Base-by-base conservation (phyloP, 1,140 invertebrate species). In the Leucophenga varia region DNA sequence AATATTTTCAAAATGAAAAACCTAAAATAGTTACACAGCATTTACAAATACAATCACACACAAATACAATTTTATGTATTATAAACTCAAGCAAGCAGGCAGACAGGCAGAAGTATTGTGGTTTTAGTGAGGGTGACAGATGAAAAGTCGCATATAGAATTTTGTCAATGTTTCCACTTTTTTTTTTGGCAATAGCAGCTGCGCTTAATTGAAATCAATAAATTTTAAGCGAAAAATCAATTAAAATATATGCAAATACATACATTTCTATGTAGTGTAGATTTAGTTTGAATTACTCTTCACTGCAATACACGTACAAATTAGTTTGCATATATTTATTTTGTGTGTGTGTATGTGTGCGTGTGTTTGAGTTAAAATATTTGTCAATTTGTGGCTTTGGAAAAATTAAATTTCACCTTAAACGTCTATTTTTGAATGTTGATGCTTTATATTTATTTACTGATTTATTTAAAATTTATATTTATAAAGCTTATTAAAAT, bases 141-240 rank as follows among this genome's bases (percentile, higher is more conserved):
- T n/a, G n/a, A n/a, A n/a, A n/a, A n/a, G n/a, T n/a, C n/a, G n/a
- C n/a, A n/a, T n/a, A n/a, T n/a, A n/a, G n/a, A n/a, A n/a, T n/a
- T n/a, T n/a, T n/a, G n/a, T n/a, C n/a, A n/a, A n/a, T n/a, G n/a
- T n/a, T n/a, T n/a, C n/a, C n/a, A n/a, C n/a, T n/a, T n/a, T n/a
- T n/a, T n/a, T n/a, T n/a, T n/a, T n/a, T n/a, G n/a, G 22, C 22
- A 10, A 6, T 10, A 25, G 22, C 22, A 6, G 22, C 67, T 63
- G 67, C 61, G 54, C 52, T 59, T 63, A 63, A 67, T 67, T 68
- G 59, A 67, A 63, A 67, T 67, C 63, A 67, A 67, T 67, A 67
- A 67, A 67, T 67, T 67, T 49, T 52, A 63, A 59, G 63, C 54
- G n/a, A n/a, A n/a, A 55, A 67, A 67, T 67, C 63, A 67, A 67